These are phyloP conservation scores for Neodon shergylaensis DNA, from an alignment of 2,113 vertebrate genomes.

Conservation along the genomic window DNA sequence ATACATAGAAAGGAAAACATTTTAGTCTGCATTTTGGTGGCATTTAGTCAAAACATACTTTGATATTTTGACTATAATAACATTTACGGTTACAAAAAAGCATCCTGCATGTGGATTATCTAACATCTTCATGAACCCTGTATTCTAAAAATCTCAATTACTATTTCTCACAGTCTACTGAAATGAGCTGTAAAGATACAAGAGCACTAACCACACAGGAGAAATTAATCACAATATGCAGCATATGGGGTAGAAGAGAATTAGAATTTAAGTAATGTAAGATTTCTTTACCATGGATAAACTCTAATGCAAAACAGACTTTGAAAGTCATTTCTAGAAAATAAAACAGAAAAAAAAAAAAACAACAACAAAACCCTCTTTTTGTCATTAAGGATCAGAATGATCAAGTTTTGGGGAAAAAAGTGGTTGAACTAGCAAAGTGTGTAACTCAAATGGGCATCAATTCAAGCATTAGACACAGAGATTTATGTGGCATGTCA, in stretches of 20 bases:
- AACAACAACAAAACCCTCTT: not conserved
- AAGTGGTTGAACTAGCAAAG: not conserved
- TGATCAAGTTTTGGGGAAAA: not conserved
- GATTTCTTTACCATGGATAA: not conserved
- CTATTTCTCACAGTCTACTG: not conserved
- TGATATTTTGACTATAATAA: not conserved
- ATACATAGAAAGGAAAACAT: not conserved
- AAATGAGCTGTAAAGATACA: constrained; percentile 1
- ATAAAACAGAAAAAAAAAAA: not conserved
- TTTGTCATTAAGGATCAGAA: not conserved
- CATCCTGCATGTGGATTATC: not conserved
- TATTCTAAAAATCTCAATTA: not conserved
- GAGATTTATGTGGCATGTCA: not conserved
- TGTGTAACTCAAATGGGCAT: not conserved
- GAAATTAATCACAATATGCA: not conserved
- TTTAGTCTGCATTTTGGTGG: not conserved
- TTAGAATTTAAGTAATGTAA: not conserved
- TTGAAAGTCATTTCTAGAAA: not conserved
- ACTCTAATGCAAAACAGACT: not conserved
- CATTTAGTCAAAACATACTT: not conserved
- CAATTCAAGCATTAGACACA: constrained; percentile 7
- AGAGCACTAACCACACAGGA: not conserved
- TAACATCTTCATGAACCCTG: not conserved
- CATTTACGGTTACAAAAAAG: too few species aligned
- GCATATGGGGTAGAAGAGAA: not conserved